Evolutionary conservation across 1,140 invertebrate species (phyloP), one percentile per base, ranked within the genome.

Genomic region (Pseudomyrmex pallidus): DNA sequence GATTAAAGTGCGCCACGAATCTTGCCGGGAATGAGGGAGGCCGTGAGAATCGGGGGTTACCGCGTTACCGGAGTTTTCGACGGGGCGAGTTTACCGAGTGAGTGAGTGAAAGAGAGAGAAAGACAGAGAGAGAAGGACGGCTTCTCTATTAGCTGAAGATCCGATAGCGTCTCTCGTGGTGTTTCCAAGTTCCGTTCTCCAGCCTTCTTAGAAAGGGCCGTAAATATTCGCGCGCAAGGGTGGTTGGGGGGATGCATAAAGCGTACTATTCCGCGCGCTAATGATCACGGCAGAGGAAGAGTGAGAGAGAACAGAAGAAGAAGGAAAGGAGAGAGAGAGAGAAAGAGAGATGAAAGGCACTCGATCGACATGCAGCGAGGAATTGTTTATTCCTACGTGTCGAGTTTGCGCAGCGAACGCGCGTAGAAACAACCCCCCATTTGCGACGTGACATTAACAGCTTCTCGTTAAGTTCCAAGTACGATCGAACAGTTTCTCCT

Each of bases 151-250:
- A 78, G 54, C 63, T 22, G 48, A 48, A 56, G 66, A 78, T 78
- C 82, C 63, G 73, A 83, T 83, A 83, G 74, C 54, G 52, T 15
- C 52, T 68, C 44, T 83, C 74, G 57, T 70, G 66, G 57, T 44
- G 68, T 20, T 70, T 59, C 64, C 20, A 80, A 68, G 74, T 84
- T 82, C 83, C 66, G 66, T 61, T 52, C 76, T 13, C 22, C 35
- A 35, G 35, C 50, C 76, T 82, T 78, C 72, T 82, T 57, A 62
- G 78, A 68, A 90, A 86, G 67, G 86, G 85, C 88, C 83, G 87
- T 90, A 87, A 88, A 91, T 91, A 91, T 91, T 90, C 85, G 86
- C 67, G 56, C 67, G 48, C n/a, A 2, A 20, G 35, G 5, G 35
- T 35, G 35, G 52, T 46, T 74, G 68, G 74, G 66, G 72, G 72